Conservation (phyloP, 2,888 invertebrate species). For the Bombylius major region DNA sequence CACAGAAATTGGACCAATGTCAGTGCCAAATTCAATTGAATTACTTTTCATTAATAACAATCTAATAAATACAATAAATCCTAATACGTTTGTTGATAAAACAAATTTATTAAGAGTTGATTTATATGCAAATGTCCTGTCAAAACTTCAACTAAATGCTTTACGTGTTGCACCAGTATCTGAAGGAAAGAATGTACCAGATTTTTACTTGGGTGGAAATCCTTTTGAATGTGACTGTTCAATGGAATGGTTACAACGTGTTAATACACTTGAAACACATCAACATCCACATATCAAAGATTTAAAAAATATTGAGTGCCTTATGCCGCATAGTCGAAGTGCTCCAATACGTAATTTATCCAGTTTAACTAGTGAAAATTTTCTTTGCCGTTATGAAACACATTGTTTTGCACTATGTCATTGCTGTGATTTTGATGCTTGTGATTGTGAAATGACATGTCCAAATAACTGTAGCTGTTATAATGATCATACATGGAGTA, state of each 20-base stretch:
- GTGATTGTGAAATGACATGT: conserved; percentile 95
- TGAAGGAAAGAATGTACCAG: conserved; percentile 45
- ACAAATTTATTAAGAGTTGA: conserved; percentile 74
- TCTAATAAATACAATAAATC: conserved; percentile 63
- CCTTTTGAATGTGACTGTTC: conserved; percentile 91
- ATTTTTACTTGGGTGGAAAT: conserved; percentile 84
- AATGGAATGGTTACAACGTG: conserved; percentile 88
- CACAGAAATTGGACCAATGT: conserved; percentile 65
- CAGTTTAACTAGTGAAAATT: conserved; percentile 66
- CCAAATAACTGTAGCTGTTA: conserved; percentile 89
- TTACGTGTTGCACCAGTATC: conserved; percentile 63
- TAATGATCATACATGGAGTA: conserved; percentile 87
- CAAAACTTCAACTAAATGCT: conserved; percentile 69
- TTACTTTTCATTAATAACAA: conserved; percentile 81
- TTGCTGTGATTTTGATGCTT: conserved; percentile 92
- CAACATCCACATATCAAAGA: conserved; percentile 84
- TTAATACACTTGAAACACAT: conserved; percentile 73
- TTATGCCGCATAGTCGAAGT: conserved; percentile 72
- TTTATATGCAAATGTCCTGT: conserved; percentile 77
- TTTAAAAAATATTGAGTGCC: conserved; percentile 75
- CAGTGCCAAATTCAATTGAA: conserved; percentile 80
- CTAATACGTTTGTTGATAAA: conserved; percentile 79
- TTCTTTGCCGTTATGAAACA: conserved; percentile 81
- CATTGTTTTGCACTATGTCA: conserved; percentile 91
- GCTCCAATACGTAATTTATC: conserved; percentile 65